These are phyloP conservation scores for Sminthurinus signatus DNA, from an alignment of 1,140 invertebrate genomes.

Conservation along the genomic window DNA sequence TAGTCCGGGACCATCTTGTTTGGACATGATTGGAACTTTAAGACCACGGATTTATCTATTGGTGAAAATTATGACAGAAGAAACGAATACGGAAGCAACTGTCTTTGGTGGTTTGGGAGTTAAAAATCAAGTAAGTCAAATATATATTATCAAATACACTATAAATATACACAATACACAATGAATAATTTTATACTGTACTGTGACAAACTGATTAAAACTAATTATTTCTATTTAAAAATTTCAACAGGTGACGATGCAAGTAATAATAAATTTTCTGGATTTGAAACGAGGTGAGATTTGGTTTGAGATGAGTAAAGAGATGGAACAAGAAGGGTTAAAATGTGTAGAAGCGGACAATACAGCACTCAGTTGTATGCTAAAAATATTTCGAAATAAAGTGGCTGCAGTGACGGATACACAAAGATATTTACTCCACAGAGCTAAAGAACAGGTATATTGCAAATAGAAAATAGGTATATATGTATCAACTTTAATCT, in stretches of 20 bases:
- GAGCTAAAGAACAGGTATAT: slow-evolving; percentile 24
- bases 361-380: background rate
- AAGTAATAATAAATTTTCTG: slow-evolving; percentile 37
- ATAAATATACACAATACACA: background rate
- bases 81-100: slow-evolving; percentile 30
- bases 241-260: slow-evolving; percentile 34
- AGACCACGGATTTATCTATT: slow-evolving; percentile 35
- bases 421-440: slow-evolving; percentile 25
- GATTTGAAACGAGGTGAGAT: slow-evolving; percentile 35
- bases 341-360: slow-evolving; percentile 8
- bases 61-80: slow-evolving; percentile 29
- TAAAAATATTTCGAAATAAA: slow-evolving; percentile 27
- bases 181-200: background rate
- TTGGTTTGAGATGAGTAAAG: slow-evolving; percentile 32
- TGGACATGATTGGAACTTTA: slow-evolving; percentile 26
- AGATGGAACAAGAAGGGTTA: slow-evolving; percentile 7
- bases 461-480: background rate
- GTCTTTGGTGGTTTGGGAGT: slow-evolving; percentile 32
- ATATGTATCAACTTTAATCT: no score
- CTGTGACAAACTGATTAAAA: background rate
- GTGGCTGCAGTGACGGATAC: slow-evolving; percentile 28
- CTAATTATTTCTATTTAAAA: slow-evolving; percentile 10
- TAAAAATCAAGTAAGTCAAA: slow-evolving; percentile 29
- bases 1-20: slow-evolving; percentile 14
- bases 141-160: background rate